Evolutionary conservation across 2,888 invertebrate genomes (phyloP).

Genomic region (Coecobrya sp.): DNA sequence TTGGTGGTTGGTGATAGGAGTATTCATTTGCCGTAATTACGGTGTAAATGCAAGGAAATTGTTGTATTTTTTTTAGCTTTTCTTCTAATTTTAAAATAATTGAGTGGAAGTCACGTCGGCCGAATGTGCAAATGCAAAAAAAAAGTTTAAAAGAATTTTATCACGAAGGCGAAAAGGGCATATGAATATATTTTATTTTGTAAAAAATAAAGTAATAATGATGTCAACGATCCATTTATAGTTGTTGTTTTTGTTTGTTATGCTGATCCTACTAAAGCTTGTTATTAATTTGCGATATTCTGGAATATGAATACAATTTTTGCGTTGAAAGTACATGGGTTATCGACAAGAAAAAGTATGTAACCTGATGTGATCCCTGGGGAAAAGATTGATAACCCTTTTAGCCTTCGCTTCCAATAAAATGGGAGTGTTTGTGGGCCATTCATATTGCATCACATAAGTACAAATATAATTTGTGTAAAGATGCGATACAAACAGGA

Average conservation of each 20-base stretch:
- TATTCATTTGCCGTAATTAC: background rate
- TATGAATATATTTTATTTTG: background rate
- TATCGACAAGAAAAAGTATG: conserved; percentile 36
- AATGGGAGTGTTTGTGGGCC: conserved; percentile 52
- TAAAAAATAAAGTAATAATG: conserved; percentile 19
- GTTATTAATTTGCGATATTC: conserved; percentile 23
- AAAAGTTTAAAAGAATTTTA: background rate
- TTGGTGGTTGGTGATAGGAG: background rate
- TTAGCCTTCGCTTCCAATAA: conserved; percentile 13
- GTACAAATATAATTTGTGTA: no score
- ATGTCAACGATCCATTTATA: conserved; percentile 44
- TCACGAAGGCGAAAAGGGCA: background rate
- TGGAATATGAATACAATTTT: background rate
- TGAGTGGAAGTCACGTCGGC: background rate
- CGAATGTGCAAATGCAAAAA: conserved; percentile 26
- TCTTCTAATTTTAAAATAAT: conserved; percentile 3
- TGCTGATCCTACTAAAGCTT: conserved; percentile 1
- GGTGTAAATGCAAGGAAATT: background rate
- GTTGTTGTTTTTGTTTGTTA: conserved; percentile 16
- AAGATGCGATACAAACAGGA: background rate
- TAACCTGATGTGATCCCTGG: background rate
- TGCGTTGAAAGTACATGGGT: background rate
- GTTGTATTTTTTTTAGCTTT: background rate
- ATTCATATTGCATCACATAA: conserved; percentile 25
- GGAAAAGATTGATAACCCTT: conserved; percentile 24